Percentiles rank a stretch among this genome's conserved stretches.
Conservation (phyloP, 2,888 invertebrate genomes). For the Drosophila bunnanda region DNA sequence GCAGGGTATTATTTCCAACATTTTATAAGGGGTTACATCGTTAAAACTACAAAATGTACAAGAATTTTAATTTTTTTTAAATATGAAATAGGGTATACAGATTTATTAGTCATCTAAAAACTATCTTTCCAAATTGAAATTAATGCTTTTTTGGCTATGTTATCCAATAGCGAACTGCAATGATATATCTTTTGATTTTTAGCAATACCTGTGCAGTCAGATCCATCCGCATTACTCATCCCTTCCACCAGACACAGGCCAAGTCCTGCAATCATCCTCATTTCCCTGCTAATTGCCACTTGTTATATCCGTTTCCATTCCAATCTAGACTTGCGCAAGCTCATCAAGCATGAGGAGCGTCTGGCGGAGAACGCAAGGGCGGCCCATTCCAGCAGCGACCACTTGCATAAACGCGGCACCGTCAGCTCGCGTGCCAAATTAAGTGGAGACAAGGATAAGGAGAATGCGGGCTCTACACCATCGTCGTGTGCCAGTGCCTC, state of each 20-base stretch:
- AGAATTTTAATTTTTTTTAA: no score
- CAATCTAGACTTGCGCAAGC: slow-evolving; percentile 81
- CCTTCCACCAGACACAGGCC: background rate
- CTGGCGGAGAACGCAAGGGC: slow-evolving; percentile 70
- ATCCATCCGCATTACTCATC: slow-evolving; percentile 10
- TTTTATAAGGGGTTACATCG: no score
- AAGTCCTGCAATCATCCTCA: slow-evolving; percentile 14
- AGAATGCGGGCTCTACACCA: slow-evolving; percentile 29
- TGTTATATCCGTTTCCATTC: slow-evolving; percentile 31
- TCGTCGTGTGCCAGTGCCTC: slow-evolving; percentile 9
- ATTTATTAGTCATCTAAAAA: no score
- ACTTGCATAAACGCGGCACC: slow-evolving; percentile 83
- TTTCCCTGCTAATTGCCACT: slow-evolving; percentile 29
- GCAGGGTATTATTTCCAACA: no score
- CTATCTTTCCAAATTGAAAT: no score
- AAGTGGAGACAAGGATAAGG: slow-evolving; percentile 32
- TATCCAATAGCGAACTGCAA: no score
- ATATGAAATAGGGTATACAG: no score
- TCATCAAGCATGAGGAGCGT: slow-evolving; percentile 84
- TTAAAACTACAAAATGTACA: no score
- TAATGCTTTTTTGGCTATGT: no score
- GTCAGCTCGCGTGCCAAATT: slow-evolving; percentile 84
- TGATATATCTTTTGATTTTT: background rate
- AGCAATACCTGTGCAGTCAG: background rate
- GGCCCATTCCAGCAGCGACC: slow-evolving; percentile 72